Conservation (phyloP, 2,797 vertebrate species). For the Iguana delicatissima region DNA sequence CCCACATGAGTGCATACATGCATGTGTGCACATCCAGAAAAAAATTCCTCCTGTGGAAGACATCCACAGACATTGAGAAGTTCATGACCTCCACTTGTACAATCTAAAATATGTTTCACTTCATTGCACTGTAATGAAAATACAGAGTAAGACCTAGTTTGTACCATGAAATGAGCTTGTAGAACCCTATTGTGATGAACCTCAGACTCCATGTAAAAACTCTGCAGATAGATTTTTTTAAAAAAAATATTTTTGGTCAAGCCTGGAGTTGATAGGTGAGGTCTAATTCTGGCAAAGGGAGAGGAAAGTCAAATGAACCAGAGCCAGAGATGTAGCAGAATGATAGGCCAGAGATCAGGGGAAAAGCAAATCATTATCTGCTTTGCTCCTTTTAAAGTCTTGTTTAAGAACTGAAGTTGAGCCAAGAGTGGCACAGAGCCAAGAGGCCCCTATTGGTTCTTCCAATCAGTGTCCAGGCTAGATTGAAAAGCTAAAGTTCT, state of each 20-base stretch:
- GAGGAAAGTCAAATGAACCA: background rate
- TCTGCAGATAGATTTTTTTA: conserved; percentile 43
- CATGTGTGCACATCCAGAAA: too few relatives aligned
- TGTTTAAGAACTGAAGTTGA: background rate
- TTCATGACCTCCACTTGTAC: conserved; percentile 70
- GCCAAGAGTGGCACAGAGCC: background rate
- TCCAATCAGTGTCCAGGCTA: background rate
- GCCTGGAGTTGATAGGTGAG: background rate
- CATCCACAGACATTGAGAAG: conserved; percentile 73
- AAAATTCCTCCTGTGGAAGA: conserved; percentile 72
- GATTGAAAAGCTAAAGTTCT: background rate
- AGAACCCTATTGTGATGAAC: background rate
- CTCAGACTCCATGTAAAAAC: conserved; percentile 23
- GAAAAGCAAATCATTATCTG: background rate
- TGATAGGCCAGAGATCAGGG: background rate
- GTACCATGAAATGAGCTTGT: background rate
- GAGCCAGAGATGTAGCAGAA: background rate
- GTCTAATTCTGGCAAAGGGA: background rate
- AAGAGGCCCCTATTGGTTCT: background rate
- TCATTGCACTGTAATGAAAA: conserved; percentile 72
- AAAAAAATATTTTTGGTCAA: background rate
- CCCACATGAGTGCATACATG: background rate
- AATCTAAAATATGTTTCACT: conserved; percentile 72
- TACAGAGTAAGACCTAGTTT: conserved; percentile 30
- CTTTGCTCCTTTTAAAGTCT: background rate